Evolutionary conservation across 2,888 invertebrate species (phyloP).

Genomic region (Drosophila prostipennis): DNA sequence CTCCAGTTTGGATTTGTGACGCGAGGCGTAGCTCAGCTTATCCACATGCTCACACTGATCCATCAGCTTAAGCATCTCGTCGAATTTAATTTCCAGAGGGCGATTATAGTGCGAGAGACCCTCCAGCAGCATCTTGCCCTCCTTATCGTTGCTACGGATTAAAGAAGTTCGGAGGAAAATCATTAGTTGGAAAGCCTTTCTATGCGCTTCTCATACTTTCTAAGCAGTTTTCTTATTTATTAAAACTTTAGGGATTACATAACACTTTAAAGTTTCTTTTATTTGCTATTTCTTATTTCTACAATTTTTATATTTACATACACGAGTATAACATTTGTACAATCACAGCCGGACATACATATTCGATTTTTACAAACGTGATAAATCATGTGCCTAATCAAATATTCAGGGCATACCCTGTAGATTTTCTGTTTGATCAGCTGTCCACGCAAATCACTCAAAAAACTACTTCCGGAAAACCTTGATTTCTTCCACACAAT

Average conservation of each 20-base stretch:
- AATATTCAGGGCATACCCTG: slow-evolving; percentile 1
- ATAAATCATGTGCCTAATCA: background rate
- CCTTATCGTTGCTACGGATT: slow-evolving; percentile 87
- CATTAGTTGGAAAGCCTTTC: background rate
- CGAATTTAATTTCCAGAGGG: slow-evolving; percentile 88
- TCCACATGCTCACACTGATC: slow-evolving; percentile 90
- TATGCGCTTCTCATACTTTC: background rate
- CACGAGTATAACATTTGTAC: no score
- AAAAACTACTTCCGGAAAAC: slow-evolving; percentile 3
- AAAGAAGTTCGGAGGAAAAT: background rate
- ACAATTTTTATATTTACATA: no score
- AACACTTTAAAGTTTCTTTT: no score
- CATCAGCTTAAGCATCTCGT: slow-evolving; percentile 92
- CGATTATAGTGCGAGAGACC: slow-evolving; percentile 87
- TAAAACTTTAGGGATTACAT: no score
- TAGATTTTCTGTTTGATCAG: background rate
- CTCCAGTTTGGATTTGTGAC: slow-evolving; percentile 69
- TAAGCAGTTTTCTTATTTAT: background rate
- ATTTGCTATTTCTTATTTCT: no score
- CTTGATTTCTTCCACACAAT: background rate
- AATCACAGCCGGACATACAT: no score
- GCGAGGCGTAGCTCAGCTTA: slow-evolving; percentile 70
- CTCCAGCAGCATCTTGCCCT: slow-evolving; percentile 87
- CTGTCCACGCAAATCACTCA: background rate
- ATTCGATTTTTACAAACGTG: background rate